Base-by-base conservation (phyloP, 1,140 invertebrate species). In the Drosophila kepulauana region DNA sequence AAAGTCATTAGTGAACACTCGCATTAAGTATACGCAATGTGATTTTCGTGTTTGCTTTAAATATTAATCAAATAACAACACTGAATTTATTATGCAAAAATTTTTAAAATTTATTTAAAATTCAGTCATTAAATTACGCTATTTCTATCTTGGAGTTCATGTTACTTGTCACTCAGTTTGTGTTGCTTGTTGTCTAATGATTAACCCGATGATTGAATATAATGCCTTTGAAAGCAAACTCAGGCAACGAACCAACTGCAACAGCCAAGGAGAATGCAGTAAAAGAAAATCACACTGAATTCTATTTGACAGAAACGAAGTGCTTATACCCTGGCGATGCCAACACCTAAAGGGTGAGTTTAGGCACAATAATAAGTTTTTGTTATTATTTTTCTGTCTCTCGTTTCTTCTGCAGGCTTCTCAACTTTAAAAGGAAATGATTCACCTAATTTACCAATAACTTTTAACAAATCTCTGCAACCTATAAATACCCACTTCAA, bases 181-280 rank as follows among this genome's bases (percentile, higher is more conserved):
- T 61, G 8, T 57, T 1, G 25, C 52, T 59, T 74, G 46, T 74
- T 82, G 68, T 77, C 82, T 54, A 77, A 79, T 82, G 76, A 88
- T 78, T 87, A 85, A 79, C 82, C 82, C 68, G 54, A 76, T 82
- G 59, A 86, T 87, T 82, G 71, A 76, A 79, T 81, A 78, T 81
- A 86, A 86, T 86, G 66, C 75, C 54, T 68, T 57, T 70, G 61
- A 79, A 76, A 72, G 57, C 79, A 59, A 46, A 35, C 63, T 49
- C 70, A 72, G 75, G 81, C 79, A 86, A 38, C 56, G 71, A 66
- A 70, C 69, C 61, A 73, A 86, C 64, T 73, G 62, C 52, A 76
- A 52, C 16, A 59, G 75, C 68, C 49, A 61, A 63, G 51, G 68
- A 70, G 80, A 85, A 45, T 74, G 77, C 81, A 84, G 6, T 30